Evolutionary conservation across 2,888 invertebrate genomes (phyloP), one percentile per base, ranked within the genome.

Genomic region (Chymomyza fuscimana): DNA sequence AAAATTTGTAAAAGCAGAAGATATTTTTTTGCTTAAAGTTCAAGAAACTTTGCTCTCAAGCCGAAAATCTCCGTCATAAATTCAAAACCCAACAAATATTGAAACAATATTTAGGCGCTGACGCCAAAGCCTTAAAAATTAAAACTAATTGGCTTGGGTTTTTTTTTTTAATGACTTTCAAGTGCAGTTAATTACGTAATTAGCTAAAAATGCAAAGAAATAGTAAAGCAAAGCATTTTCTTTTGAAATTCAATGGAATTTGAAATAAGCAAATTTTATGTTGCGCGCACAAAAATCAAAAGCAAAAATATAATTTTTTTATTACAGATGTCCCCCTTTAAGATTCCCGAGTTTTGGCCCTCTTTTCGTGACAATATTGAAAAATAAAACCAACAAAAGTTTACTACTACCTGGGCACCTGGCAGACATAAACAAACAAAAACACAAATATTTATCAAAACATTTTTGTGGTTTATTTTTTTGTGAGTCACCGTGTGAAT

Each of bases 291-390:
- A 32, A 3, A 32, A 32, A 32, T 32, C 32, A 32, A 32, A 32
- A 32, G 32, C 2, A 32, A 32, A 32, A 32, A 7, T 32, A 32
- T 7, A 32, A 7, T 32, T 32, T 32, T 1, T 25, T 9, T 2
- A 32, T 32, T 32, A 32, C 32, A 32, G 5, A 32, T 5, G 3
- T 32, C 9, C 32, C 32, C 7, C 32, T 32, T 32, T 32, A 32
- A 32, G 32, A 32, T 32, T 5, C 7, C 32, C 32, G 32, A 32
- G 7, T 4, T 32, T 5, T 32, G 2, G 5, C 32, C 7, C 32
- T 5, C 58, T 58, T 4, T 58, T 58, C 58, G 58, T 58, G 58
- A 58, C 58, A 58, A 29, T 25, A 58, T 22, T 25, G 22, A 58
- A 58, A 22, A 29, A 58, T 25, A 25, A 58, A 58, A 58, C 7